These are phyloP conservation scores for Pseudorhombus dupliciocellatus DNA, from an alignment of 2,113 vertebrate genomes.

Conservation along the genomic window DNA sequence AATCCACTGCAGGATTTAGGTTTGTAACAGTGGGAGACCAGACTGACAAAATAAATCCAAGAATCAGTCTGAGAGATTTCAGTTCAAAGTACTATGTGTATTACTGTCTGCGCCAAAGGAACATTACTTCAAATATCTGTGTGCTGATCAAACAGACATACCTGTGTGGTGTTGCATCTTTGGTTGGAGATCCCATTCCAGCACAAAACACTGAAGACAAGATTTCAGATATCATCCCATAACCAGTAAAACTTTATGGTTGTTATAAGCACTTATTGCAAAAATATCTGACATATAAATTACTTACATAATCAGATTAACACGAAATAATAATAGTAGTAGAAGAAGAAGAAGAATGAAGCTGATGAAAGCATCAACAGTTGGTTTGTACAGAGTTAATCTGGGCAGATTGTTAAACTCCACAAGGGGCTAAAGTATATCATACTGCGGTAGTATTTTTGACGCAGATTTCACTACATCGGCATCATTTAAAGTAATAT, in stretches of 20 bases:
- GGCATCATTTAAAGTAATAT: too few relatives aligned
- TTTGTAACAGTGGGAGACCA: background rate
- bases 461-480: too few relatives aligned
- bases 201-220: slow-evolving; percentile 30
- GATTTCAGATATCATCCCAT: too few relatives aligned
- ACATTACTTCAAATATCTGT: background rate
- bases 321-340: too few relatives aligned
- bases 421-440: background rate
- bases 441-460: too few relatives aligned
- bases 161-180: slow-evolving; percentile 55
- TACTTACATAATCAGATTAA: background rate
- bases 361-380: background rate
- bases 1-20: slow-evolving; percentile 2
- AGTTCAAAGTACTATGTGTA: slow-evolving; percentile 14
- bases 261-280: background rate
- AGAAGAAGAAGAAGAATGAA: background rate
- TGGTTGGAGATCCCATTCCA: slow-evolving; percentile 67
- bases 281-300: background rate
- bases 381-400: background rate
- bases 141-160: background rate
- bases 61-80: slow-evolving; percentile 14
- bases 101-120: background rate
- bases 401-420: background rate
- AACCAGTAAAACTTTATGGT: background rate
- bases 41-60: slow-evolving; percentile 4